Evolutionary conservation across 2,888 invertebrate genomes (phyloP).

Genomic region (Coelopa pilipes): DNA sequence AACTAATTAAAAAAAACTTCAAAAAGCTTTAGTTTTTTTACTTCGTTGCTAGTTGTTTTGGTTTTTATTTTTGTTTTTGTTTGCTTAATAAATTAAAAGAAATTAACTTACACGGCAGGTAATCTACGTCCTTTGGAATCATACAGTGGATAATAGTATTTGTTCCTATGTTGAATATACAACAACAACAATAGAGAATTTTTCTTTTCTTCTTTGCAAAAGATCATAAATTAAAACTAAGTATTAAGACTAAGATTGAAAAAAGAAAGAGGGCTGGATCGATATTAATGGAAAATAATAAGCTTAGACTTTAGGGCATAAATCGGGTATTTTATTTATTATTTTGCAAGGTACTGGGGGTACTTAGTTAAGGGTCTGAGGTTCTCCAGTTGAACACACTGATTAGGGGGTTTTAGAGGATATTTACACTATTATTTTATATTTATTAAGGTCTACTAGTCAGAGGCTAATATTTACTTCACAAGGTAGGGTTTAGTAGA

Average conservation of each 20-base stretch:
- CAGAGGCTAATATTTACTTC: too few species aligned
- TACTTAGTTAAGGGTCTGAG: too few species aligned
- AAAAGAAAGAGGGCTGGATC: constrained; percentile 32
- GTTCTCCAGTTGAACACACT: too few species aligned
- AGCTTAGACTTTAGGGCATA: constrained; percentile 9
- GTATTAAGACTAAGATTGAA: constrained; percentile 31
- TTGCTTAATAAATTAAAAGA: constrained; percentile 5
- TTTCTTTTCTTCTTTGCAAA: constrained; percentile 22
- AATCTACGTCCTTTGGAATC: constrained; percentile 67
- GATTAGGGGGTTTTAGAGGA: too few species aligned
- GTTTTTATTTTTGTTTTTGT: constrained; percentile 6
- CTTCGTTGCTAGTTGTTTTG: constrained; percentile 26
- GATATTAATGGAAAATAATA: constrained; percentile 31
- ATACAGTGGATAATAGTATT: constrained; percentile 66
- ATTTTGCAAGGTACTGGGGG: too few species aligned
- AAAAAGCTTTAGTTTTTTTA: neutral
- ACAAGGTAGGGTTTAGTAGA: too few species aligned
- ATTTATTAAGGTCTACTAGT: too few species aligned
- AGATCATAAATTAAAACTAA: constrained; percentile 44
- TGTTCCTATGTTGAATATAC: constrained; percentile 55
- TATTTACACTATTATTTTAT: too few species aligned
- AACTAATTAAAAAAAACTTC: neutral
- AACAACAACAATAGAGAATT: constrained; percentile 36
- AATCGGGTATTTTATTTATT: too few species aligned
- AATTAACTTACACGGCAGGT: constrained; percentile 64